Conservation (phyloP, 2,113 vertebrate species). For the Caretta caretta region DNA sequence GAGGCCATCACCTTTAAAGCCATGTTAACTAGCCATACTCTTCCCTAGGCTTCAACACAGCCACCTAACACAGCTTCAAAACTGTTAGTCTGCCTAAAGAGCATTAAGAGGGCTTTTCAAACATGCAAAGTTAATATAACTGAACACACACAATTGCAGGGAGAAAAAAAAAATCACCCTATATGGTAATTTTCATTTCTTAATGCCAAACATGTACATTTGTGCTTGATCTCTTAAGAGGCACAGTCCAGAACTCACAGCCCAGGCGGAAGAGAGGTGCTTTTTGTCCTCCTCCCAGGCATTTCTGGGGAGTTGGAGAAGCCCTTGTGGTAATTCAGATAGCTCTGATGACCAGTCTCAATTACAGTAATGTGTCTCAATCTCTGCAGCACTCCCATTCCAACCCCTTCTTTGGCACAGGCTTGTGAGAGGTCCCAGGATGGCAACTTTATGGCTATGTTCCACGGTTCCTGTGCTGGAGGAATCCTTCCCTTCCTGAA, state of each 20-base stretch:
- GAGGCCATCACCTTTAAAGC: neutral
- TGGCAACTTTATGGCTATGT: neutral
- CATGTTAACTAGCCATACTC: neutral
- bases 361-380: neutral
- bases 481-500: neutral
- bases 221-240: neutral
- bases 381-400: neutral
- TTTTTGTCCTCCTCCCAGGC: neutral
- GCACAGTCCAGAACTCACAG: neutral
- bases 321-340: too few relatives aligned
- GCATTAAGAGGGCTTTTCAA: neutral
- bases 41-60: neutral
- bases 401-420: neutral
- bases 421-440: neutral
- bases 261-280: neutral
- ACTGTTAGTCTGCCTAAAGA: neutral
- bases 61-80: neutral
- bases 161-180: neutral
- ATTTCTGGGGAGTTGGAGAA: neutral
- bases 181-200: neutral
- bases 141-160: neutral
- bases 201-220: neutral
- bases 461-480: neutral
- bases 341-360: neutral
- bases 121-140: neutral